Evolutionary conservation across 1,140 invertebrate genomes (phyloP), one percentile per base, ranked within the genome.

Genomic region (Megalonaias nervosa): DNA sequence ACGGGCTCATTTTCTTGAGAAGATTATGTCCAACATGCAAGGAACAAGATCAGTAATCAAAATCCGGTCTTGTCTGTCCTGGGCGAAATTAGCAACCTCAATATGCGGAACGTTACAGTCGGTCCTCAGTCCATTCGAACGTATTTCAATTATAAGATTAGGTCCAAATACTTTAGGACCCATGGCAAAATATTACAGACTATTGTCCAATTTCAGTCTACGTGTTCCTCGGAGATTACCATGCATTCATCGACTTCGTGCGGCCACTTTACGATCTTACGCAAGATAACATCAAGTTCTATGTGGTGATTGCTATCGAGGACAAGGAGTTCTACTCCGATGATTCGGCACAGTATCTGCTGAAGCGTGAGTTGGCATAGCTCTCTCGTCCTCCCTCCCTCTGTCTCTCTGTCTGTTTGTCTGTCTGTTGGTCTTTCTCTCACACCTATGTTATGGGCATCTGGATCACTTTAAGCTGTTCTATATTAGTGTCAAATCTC

Each of bases 261-360:
- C 93, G 93, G 55, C 94, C 94, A 6, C 96, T 99, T 95, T 94
- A 97, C 86, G 94, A 94, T 61, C 92, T 94, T 69, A 94, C 96
- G 75, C 86, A 98, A 69, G 95, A 98, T 85, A 94, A 95, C 15
- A 94, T 96, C 70, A 96, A 97, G 17, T 95, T 98, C 87, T 98
- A 98, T 87, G 96, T 98, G 92, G 95, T 99, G 21, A 97, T 99
- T 85, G 95, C 95, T 87, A 95, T 98, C 5, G 96, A 98, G 85
- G 96, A 95, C 93, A 94, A 96, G 92, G 94, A 95, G 1, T 97
- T 96, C 89, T 94, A 96, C 87, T 94, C 95, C 16, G 91, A 94
- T 78, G 94, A 95, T 21, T 58, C 75, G 3, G 48, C 76, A 16
- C 69, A 75, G 57, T 81, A 84, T 70, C 79, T 83, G 23, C 69